Evolutionary conservation across 64 coral and sea anemone genomes (phyloP), one percentile per base, ranked within the genome.

Genomic region (Dendronephthya gigantea): DNA sequence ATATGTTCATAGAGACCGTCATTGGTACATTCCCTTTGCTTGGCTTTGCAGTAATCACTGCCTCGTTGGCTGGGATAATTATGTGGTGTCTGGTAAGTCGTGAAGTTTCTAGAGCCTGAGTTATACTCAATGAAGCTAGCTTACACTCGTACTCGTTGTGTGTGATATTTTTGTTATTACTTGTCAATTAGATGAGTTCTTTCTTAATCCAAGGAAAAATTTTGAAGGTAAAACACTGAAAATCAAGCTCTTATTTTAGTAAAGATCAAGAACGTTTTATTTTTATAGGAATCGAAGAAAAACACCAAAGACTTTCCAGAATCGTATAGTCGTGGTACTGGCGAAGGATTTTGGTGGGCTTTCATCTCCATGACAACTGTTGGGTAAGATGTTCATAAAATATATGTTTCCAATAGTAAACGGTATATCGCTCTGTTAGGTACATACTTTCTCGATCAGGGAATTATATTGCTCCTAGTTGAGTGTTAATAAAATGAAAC

Each of bases 81-180:
- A 34, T 93, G 7, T 93, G 92, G 92, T 83, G 89, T 41, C 50
- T 93, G 92, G 92, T 93, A 84, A 82, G 86, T 84, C 25, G 9
- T 4, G 5, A 12, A 17, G 0, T 34, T 55, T 27, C 28, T 48
- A 32, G 9, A n/a, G 25, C 1, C 41, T 45, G 4, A 45, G n/a
- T n/a, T n/a, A n/a, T n/a, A n/a, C n/a, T n/a, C n/a, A n/a, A n/a
- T n/a, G n/a, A n/a, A n/a, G n/a, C n/a, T n/a, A n/a, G n/a, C n/a
- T n/a, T n/a, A n/a, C n/a, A n/a, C n/a, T n/a, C n/a, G n/a, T n/a
- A n/a, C n/a, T n/a, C n/a, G n/a, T n/a, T n/a, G n/a, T n/a, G n/a
- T n/a, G n/a, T n/a, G n/a, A n/a, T n/a, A n/a, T n/a, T n/a, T n/a
- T n/a, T n/a, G n/a, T n/a, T n/a, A n/a, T n/a, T n/a, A n/a, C n/a